A percentile compares a stretch with the other conserved stretches of the same genome.
These are phyloP conservation scores for Leptopilina drosophilae DNA, from an alignment of 2,888 invertebrate genomes.

Conservation along the genomic window DNA sequence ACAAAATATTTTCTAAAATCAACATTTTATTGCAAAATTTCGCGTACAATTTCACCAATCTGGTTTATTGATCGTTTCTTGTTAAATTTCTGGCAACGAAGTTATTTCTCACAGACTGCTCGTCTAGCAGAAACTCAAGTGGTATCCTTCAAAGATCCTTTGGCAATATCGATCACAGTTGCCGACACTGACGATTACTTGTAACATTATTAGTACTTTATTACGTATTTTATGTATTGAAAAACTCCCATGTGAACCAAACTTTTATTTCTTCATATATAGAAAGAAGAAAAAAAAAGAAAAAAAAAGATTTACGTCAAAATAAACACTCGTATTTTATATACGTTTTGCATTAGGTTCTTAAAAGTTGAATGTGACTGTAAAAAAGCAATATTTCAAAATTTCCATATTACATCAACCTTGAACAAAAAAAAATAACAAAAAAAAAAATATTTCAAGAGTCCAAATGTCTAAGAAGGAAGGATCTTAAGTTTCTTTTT, in stretches of 20 bases:
- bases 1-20: no score
- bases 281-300: no score
- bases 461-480: background rate
- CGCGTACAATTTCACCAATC: slow-evolving; percentile 47
- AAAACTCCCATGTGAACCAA: no score
- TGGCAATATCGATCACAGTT: slow-evolving; percentile 27
- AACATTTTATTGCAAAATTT: background rate
- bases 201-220: slow-evolving; percentile 7
- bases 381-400: background rate
- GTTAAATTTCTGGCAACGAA: slow-evolving; percentile 64
- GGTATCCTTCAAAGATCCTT: slow-evolving; percentile 61
- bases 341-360: no score
- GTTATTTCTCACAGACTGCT: slow-evolving; percentile 60
- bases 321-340: no score
- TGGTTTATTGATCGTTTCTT: slow-evolving; percentile 63
- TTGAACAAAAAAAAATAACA: background rate
- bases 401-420: background rate
- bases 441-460: background rate
- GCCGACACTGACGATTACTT: slow-evolving; percentile 4
- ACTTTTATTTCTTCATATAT: no score
- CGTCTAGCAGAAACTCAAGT: slow-evolving; percentile 61
- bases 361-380: no score
- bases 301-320: no score
- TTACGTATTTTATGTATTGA: background rate
- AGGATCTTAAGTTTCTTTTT: background rate